A percentile compares a stretch with the other conserved stretches of the same genome.
phyloP scores from a whole-genome alignment of 2,113 vertebrate genomes.

The Cryptotis parvus region DNA sequence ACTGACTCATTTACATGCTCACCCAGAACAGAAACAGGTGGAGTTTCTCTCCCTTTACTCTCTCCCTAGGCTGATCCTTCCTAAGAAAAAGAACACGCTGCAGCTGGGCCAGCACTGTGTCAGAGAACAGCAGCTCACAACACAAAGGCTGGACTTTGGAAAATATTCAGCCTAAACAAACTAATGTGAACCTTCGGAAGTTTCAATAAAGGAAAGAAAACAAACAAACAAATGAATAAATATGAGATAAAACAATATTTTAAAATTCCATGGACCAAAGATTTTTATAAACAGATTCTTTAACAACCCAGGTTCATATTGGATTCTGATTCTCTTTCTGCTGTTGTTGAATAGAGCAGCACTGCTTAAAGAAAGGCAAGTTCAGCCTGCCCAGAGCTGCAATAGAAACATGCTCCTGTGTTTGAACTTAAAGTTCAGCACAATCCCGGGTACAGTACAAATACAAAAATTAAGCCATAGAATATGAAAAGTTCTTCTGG shows the following conservation, averaged over 20 bases:
- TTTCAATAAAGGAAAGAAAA: conserved; percentile 13
- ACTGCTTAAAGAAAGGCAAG: background rate
- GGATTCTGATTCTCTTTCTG: conserved; percentile 12
- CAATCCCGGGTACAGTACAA: background rate
- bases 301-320: background rate
- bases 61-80: background rate
- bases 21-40: background rate
- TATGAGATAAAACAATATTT: no score
- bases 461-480: background rate
- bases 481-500: background rate
- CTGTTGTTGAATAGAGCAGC: conserved; percentile 4
- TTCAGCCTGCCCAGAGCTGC: conserved; percentile 24
- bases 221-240: background rate
- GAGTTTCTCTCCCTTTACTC: conserved; percentile 31
- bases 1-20: conserved; percentile 10
- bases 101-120: background rate
- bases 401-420: background rate
- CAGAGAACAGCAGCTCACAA: background rate
- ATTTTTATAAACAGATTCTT: background rate
- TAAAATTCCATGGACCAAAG: no score
- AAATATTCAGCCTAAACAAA: conserved; percentile 10
- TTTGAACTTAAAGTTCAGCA: background rate
- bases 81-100: background rate
- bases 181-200: background rate
- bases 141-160: background rate